These are phyloP conservation scores for Zaprionus obscuricornis DNA, from an alignment of 2,888 invertebrate species.

Conservation along the genomic window DNA sequence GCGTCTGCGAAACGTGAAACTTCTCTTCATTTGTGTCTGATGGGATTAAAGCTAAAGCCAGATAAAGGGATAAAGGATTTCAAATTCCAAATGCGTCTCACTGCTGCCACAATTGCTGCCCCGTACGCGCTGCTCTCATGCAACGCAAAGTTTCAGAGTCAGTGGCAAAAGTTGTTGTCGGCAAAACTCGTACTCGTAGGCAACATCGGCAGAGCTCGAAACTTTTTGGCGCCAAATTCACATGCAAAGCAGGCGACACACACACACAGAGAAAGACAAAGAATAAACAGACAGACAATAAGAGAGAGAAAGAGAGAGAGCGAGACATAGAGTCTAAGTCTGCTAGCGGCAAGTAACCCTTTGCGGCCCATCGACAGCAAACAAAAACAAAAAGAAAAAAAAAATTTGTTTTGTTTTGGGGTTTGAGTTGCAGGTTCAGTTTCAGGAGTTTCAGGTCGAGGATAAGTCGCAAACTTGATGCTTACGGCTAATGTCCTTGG, in stretches of 20 bases:
- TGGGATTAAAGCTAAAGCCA: slow-evolving; percentile 84
- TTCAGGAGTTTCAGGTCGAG: slow-evolving; percentile 67
- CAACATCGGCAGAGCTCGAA: slow-evolving; percentile 22
- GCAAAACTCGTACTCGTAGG: slow-evolving; percentile 15
- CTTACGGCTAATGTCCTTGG: slow-evolving; percentile 71
- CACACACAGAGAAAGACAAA: slow-evolving; percentile 4
- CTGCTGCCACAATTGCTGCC: slow-evolving; percentile 9
- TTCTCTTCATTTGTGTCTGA: slow-evolving; percentile 82
- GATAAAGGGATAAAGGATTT: slow-evolving; percentile 84
- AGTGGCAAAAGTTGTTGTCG: slow-evolving; percentile 26
- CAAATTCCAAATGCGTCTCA: slow-evolving; percentile 64
- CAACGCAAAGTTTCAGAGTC: slow-evolving; percentile 26
- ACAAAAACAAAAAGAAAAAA: no score
- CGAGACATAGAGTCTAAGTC: no score
- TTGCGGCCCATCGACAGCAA: no score
- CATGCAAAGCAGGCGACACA: slow-evolving; percentile 64
- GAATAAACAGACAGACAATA: background rate
- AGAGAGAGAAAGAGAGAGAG: background rate
- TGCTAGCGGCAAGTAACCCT: no score
- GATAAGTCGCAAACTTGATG: slow-evolving; percentile 79
- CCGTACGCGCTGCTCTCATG: slow-evolving; percentile 2
- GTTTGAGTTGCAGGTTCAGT: slow-evolving; percentile 14
- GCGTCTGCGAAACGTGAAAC: slow-evolving; percentile 73
- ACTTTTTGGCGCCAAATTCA: slow-evolving; percentile 78
- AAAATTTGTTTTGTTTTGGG: no score